Evolutionary conservation across 2,113 vertebrate species (phyloP), one percentile per base, ranked within the genome.

Genomic region (Pelecanus crispus): DNA sequence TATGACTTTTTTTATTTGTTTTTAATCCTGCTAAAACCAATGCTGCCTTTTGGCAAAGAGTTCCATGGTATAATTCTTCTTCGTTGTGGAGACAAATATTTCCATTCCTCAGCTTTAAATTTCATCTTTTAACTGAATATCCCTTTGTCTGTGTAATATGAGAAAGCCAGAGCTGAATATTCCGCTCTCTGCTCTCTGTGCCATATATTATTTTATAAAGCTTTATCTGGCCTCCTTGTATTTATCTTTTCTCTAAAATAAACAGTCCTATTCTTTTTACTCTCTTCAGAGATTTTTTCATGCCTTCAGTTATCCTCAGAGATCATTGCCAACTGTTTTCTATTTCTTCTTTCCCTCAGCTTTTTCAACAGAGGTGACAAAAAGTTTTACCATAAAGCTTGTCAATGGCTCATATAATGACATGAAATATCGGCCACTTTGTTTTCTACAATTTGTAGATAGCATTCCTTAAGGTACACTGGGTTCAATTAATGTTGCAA

Each of bases 211-310:
- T 88, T 97, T 95, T 90, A 93, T 77, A 95, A 88, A 80, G 42
- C 10, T 95, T 97, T 93, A 92, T 95, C 81, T 92, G 81, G 38
- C 32, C n/a, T 77, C 73, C 56, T 91, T 80, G 18, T 88, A 82
- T 95, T 96, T 95, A 77, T 92, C 78, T 95, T 95, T 94, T 90
- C 66, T 77, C 20, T 82, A 91, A 90, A 92, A 93, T 70, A 95
- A 96, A 92, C 49, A 56, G 32, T 31, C 19, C 38, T 72, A 53
- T 63, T 92, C 74, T 95, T 91, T 91, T 92, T 85, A 83, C 20
- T 87, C 16, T 40, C 11, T 82, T 77, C 62, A 61, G 49, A 73
- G 32, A 58, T 79, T 61, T 92, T 94, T 94, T 55, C 45, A 38
- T 82, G 47, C 14, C 20, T 91, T 89, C 42, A 38, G 28, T 79